Evolutionary conservation across 2,888 invertebrate genomes (phyloP), one percentile per base, ranked within the genome.

Genomic region (Eueremaeus valkanovi): DNA sequence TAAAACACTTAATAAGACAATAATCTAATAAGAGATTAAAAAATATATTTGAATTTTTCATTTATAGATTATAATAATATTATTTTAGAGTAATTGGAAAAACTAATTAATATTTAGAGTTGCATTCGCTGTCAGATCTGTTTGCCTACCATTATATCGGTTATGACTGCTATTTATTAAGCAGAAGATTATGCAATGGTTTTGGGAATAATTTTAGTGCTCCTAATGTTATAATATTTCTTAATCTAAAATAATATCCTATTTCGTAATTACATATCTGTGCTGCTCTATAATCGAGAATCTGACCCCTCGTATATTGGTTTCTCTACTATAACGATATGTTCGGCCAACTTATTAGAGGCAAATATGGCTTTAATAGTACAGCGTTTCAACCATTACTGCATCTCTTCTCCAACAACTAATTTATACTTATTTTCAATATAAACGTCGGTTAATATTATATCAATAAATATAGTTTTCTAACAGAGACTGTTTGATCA

Each of bases 141-240:
- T n/a, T n/a, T n/a, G n/a, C n/a, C n/a, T n/a, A n/a, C n/a, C n/a
- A n/a, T n/a, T n/a, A n/a, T n/a, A n/a, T n/a, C n/a, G n/a, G n/a
- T n/a, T n/a, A n/a, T 49, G 18, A 5, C n/a, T 18, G 18, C 18
- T 49, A 49, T 49, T 49, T 49, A 49, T 49, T 49, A 49, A 49
- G 21, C 49, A 49, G 49, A 49, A 21, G 49, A 49, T 49, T 49
- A 49, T 45, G n/a, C n/a, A n/a, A 45, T 45, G 11, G 18, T 49
- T n/a, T 49, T 49, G 49, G 21, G 21, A n/a, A 49, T 49, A 21
- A 49, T 49, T 49, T 49, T 1, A 49, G 49, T 49, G 49, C 21
- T n/a, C n/a, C 31, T 58, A 58, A 58, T 49, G 49, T 49, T 58
- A 58, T 27, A 58, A 58, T 58, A 31, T 58, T 58, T 58, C 58